phyloP scores from a whole-genome alignment of 2,888 invertebrate genomes.

The Drosophila mimetica region DNA sequence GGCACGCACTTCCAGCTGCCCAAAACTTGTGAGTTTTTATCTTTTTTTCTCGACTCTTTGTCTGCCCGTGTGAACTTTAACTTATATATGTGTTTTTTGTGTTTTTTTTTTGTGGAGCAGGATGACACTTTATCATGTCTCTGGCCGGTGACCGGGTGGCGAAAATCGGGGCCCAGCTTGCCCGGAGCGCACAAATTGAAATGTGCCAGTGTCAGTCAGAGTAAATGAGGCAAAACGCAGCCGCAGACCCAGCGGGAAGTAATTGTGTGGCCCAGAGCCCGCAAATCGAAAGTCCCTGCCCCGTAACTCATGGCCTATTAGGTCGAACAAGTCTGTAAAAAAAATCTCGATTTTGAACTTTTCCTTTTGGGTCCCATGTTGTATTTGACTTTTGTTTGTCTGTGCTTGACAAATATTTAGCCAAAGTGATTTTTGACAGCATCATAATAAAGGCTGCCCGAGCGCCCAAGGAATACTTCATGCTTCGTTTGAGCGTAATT shows the following conservation, averaged over 20 bases:
- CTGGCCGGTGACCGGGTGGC: constrained; percentile 58
- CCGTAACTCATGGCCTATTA: constrained; percentile 28
- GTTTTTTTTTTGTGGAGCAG: constrained; percentile 15
- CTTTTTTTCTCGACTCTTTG: constrained; percentile 13
- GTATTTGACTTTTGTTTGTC: constrained; percentile 55
- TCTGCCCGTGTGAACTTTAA: constrained; percentile 52
- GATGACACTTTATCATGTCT: constrained; percentile 76
- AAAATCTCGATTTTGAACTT: constrained; percentile 32
- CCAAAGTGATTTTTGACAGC: constrained; percentile 74
- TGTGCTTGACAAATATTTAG: constrained; percentile 71
- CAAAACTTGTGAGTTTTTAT: constrained; percentile 61
- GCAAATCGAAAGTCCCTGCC: constrained; percentile 1
- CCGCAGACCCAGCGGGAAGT: constrained; percentile 55
- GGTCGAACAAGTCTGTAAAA: constrained; percentile 21
- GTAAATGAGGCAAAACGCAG: constrained; percentile 74
- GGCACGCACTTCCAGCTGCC: constrained; percentile 52
- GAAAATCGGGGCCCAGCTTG: constrained; percentile 39
- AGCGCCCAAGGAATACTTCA: constrained; percentile 55
- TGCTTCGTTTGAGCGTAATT: constrained; percentile 58
- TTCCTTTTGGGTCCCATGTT: constrained; percentile 21
- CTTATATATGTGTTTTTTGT: constrained; percentile 21
- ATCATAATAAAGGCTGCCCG: constrained; percentile 46
- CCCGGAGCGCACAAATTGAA: constrained; percentile 69
- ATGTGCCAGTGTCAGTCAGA: constrained; percentile 68
- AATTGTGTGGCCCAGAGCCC: constrained; percentile 37